These are phyloP conservation scores for Amiota mariae DNA, from an alignment of 2,888 invertebrate genomes.

Conservation along the genomic window DNA sequence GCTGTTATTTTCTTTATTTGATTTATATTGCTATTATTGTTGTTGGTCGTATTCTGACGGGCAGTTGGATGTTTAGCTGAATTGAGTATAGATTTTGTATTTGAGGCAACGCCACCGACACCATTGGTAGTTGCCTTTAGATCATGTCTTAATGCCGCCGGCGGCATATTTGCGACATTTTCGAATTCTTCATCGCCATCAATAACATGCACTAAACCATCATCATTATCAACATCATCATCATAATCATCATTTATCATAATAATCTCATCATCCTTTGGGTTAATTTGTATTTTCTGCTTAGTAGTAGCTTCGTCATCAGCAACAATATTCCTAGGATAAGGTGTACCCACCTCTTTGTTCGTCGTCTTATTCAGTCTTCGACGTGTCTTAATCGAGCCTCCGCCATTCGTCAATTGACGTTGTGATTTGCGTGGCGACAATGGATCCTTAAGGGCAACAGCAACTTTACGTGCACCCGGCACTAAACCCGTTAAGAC, in stretches of 20 bases:
- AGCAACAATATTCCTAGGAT: constrained; percentile 33
- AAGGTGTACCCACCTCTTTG: constrained; percentile 62
- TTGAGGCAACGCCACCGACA: not conserved
- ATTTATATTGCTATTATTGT: constrained; percentile 48
- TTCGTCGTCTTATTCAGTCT: constrained; percentile 65
- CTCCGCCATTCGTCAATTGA: constrained; percentile 47
- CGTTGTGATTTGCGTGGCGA: constrained; percentile 69
- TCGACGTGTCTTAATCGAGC: constrained; percentile 62
- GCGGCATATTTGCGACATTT: constrained; percentile 36
- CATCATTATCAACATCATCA: constrained; percentile 55
- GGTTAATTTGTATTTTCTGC: constrained; percentile 20
- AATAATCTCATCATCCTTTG: constrained; percentile 47
- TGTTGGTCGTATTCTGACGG: constrained; percentile 62
- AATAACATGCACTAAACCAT: constrained; percentile 40
- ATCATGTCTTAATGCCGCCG: not conserved
- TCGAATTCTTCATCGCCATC: constrained; percentile 59
- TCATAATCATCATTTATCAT: constrained; percentile 47
- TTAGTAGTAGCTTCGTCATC: constrained; percentile 2
- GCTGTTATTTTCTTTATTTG: constrained; percentile 42
- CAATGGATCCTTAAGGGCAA: constrained; percentile 45
- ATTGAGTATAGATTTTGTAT: constrained; percentile 51
- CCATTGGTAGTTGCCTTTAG: constrained; percentile 8
- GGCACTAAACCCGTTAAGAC: constrained; percentile 37
- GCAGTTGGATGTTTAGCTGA: constrained; percentile 61
- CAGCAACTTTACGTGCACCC: constrained; percentile 37